These are phyloP conservation scores for Percina caprodes DNA, from an alignment of 2,113 vertebrate genomes.

Conservation along the genomic window DNA sequence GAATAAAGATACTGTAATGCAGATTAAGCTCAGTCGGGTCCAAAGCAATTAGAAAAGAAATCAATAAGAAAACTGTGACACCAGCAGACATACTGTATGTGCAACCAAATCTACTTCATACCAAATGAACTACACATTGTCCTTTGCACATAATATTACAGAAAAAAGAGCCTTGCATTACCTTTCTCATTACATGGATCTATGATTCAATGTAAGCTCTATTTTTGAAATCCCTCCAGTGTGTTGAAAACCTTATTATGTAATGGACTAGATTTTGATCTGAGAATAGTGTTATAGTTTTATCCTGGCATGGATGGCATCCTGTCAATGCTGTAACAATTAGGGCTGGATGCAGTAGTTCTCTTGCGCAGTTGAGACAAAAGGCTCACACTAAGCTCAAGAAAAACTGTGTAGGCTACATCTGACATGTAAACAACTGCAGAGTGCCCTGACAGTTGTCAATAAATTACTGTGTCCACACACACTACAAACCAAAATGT, in stretches of 20 bases:
- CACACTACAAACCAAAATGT: not conserved
- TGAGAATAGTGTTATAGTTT: slow-evolving; percentile 24
- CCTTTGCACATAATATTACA: not conserved
- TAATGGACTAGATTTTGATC: slow-evolving; percentile 42
- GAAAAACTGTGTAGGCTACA: slow-evolving; percentile 50
- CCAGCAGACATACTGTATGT: not conserved
- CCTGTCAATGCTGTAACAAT: slow-evolving; percentile 35
- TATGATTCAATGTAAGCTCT: slow-evolving; percentile 29
- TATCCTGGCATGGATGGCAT: slow-evolving; percentile 3
- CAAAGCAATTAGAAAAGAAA: not conserved
- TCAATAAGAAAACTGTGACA: not conserved
- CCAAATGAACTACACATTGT: not conserved
- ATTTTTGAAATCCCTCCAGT: slow-evolving; percentile 23
- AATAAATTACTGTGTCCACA: slow-evolving; percentile 59
- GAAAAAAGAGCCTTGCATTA: not conserved
- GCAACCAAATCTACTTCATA: not conserved
- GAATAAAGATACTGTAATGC: not conserved
- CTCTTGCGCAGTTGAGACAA: slow-evolving; percentile 64
- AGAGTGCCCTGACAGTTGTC: slow-evolving; percentile 75
- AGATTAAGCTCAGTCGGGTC: not conserved
- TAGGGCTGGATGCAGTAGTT: slow-evolving; percentile 48
- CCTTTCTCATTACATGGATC: slow-evolving; percentile 19
- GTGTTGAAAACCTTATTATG: slow-evolving; percentile 33
- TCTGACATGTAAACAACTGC: slow-evolving; percentile 76
- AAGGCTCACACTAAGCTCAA: slow-evolving; percentile 59